Evolutionary conservation across 2,113 vertebrate genomes (phyloP).

Genomic region (Otocyon megalotis): DNA sequence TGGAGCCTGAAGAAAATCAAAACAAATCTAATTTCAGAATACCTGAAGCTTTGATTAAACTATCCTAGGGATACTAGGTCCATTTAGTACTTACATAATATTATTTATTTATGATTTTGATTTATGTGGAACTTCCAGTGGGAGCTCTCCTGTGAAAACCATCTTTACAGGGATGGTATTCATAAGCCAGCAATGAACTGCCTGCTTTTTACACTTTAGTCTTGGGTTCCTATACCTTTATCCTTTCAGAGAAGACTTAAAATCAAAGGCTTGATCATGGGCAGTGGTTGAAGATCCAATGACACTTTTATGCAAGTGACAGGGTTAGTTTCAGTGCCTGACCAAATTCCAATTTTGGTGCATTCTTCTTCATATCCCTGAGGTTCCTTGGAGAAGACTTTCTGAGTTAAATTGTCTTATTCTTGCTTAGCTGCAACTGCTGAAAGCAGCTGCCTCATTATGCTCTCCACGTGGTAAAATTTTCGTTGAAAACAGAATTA

Average conservation of each 20-base stretch:
- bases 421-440: slow-evolving; percentile 32
- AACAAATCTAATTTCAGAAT: slow-evolving; percentile 76
- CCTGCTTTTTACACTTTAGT: not conserved
- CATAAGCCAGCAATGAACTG: slow-evolving; percentile 16
- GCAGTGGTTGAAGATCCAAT: not conserved
- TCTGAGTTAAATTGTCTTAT: slow-evolving; percentile 39
- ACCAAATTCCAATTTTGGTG: not conserved
- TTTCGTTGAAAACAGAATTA: slow-evolving; percentile 61
- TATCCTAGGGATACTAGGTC: slow-evolving; percentile 54
- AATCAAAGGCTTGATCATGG: not conserved
- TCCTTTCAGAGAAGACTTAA: slow-evolving; percentile 17
- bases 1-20: slow-evolving; percentile 64
- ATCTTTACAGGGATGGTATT: slow-evolving; percentile 7
- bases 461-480: slow-evolving; percentile 24
- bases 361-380: not conserved
- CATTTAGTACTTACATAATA: slow-evolving; percentile 74
- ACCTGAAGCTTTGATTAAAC: slow-evolving; percentile 74
- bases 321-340: not conserved
- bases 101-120: slow-evolving; percentile 81
- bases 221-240: not conserved
- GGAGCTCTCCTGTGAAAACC: slow-evolving; percentile 40
- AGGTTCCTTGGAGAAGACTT: slow-evolving; percentile 18
- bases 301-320: not conserved
- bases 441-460: slow-evolving; percentile 52
- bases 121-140: slow-evolving; percentile 65